phyloP scores from a whole-genome alignment of 2,797 vertebrate genomes.

The Falco novaeseelandiae region DNA sequence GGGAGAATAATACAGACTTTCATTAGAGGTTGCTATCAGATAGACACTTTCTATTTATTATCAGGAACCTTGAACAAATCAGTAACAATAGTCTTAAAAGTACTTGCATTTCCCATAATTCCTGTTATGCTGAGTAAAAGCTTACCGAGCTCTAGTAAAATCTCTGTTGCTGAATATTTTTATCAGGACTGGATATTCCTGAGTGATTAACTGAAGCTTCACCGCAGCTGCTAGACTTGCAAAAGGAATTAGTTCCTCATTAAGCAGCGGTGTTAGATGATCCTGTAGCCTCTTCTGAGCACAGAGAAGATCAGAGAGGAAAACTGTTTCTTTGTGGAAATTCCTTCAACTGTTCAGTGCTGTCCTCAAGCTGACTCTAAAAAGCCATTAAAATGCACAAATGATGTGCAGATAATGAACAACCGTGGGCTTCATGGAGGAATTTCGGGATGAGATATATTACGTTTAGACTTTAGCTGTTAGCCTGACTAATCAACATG shows the following conservation, averaged over 20 bases:
- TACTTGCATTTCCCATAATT: not conserved
- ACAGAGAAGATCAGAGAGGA: not conserved
- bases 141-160: not conserved
- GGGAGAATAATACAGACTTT: not conserved
- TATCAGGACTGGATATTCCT: not conserved
- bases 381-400: conserved; percentile 2
- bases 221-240: not conserved
- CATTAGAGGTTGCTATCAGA: not conserved
- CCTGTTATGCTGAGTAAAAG: not conserved
- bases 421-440: not conserved
- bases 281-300: not conserved
- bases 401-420: not conserved
- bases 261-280: not conserved
- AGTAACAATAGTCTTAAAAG: not conserved
- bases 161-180: not conserved
- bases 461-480: not conserved
- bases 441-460: not conserved
- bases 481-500: not conserved
- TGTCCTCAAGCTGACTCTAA: conserved; percentile 4
- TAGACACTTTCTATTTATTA: not conserved
- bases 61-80: not conserved
- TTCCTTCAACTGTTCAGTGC: not conserved
- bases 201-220: not conserved
- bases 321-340: not conserved
- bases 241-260: conserved; percentile 1